These are phyloP conservation scores for Cottoperca gobio DNA, from an alignment of 2,797 vertebrate genomes.

Conservation along the genomic window DNA sequence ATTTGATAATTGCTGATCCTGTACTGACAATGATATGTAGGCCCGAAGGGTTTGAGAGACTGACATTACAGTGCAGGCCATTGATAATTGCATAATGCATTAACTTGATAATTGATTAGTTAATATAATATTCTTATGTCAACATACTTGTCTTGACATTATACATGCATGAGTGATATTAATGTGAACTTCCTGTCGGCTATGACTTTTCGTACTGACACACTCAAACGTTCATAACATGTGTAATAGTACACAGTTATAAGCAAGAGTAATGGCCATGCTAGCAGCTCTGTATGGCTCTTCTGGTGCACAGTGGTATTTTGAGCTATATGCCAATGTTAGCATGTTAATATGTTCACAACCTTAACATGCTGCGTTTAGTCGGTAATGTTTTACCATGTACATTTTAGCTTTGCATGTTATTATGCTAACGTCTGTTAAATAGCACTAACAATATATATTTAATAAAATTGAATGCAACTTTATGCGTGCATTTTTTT, in stretches of 20 bases:
- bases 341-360: background rate
- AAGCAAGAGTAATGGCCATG: background rate
- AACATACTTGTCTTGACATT: background rate
- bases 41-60: constrained; percentile 1
- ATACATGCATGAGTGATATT: background rate
- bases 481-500: no score
- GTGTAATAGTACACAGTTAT: no score
- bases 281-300: background rate
- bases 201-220: background rate
- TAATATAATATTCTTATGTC: background rate
- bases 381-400: no score
- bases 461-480: no score
- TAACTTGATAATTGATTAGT: background rate
- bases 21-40: background rate
- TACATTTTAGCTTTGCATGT: no score
- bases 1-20: constrained; percentile 36
- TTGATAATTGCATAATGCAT: background rate
- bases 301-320: background rate
- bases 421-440: no score
- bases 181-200: background rate
- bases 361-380: no score
- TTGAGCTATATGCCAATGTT: background rate
- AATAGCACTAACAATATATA: no score
- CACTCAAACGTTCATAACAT: no score
- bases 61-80: background rate